Percentiles rank a stretch among this genome's conserved stretches.
Evolutionary conservation across 2,113 vertebrate genomes (phyloP).

Genomic region (Pterocles orientalis): DNA sequence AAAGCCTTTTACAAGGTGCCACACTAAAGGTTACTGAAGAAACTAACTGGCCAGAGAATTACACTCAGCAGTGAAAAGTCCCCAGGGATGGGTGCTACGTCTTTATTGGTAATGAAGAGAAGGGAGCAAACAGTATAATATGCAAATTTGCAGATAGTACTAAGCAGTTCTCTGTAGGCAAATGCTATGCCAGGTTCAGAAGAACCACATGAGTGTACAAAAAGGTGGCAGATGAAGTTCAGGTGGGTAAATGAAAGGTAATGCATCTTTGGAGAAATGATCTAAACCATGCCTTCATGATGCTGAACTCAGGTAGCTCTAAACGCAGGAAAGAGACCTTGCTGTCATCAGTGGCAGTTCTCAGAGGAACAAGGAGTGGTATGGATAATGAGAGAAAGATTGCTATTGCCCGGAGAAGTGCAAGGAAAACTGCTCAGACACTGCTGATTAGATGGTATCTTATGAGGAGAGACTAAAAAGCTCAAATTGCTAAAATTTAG

Average conservation of each 20-base stretch:
- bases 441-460: not conserved
- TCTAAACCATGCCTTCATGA: not conserved
- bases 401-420: not conserved
- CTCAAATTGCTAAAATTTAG: not conserved
- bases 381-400: fast-evolving
- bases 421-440: not conserved
- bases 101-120: not conserved
- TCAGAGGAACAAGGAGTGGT: not conserved
- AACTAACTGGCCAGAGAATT: not conserved
- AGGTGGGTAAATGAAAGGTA: not conserved
- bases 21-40: not conserved
- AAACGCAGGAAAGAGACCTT: not conserved
- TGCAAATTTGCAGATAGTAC: not conserved
- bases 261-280: not conserved
- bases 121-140: not conserved
- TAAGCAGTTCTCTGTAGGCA: not conserved
- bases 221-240: not conserved
- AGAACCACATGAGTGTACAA: not conserved
- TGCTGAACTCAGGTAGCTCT: not conserved
- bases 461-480: not conserved
- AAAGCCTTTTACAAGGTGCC: not conserved
- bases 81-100: not conserved
- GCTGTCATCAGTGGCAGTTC: not conserved
- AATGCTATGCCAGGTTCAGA: not conserved
- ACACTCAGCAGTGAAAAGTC: not conserved